These are phyloP conservation scores for Notechis scutatus DNA, from an alignment of 2,113 vertebrate species.

Conservation along the genomic window DNA sequence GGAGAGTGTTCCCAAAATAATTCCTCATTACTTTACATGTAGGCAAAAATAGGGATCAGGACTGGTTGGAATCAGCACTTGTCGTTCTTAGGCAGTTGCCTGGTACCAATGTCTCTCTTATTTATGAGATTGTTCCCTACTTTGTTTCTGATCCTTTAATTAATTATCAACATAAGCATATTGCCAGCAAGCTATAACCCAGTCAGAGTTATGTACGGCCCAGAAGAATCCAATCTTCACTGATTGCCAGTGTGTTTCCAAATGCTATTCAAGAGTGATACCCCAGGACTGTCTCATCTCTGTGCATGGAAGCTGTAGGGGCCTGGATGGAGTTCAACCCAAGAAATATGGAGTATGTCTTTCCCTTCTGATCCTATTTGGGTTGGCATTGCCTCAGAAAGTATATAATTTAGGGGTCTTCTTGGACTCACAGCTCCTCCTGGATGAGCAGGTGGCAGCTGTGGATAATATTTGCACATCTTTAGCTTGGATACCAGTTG, in stretches of 20 bases:
- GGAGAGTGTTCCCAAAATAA: neutral
- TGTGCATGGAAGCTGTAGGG: neutral
- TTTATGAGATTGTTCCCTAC: neutral
- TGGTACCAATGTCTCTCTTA: neutral
- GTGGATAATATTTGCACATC: neutral
- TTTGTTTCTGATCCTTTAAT: neutral
- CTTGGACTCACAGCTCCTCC: neutral
- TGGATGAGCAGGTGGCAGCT: neutral
- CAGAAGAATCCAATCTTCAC: neutral
- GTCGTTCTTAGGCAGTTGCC: neutral
- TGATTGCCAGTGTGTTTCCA: neutral
- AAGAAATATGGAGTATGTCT: neutral
- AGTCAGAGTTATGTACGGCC: neutral
- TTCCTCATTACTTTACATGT: neutral
- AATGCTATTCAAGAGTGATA: neutral
- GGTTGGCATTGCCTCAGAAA: neutral
- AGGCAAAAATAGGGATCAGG: neutral
- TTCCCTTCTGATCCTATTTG: neutral
- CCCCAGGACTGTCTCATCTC: neutral
- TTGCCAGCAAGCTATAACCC: neutral
- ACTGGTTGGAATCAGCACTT: neutral
- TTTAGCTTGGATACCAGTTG: neutral
- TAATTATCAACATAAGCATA: neutral
- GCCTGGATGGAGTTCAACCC: neutral
- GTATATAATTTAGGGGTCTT: neutral